A percentile compares a stretch with the other conserved stretches of the same genome.
phyloP scores from a whole-genome alignment of 2,113 vertebrate species.

The Sterrhoptilus dennistouni region DNA sequence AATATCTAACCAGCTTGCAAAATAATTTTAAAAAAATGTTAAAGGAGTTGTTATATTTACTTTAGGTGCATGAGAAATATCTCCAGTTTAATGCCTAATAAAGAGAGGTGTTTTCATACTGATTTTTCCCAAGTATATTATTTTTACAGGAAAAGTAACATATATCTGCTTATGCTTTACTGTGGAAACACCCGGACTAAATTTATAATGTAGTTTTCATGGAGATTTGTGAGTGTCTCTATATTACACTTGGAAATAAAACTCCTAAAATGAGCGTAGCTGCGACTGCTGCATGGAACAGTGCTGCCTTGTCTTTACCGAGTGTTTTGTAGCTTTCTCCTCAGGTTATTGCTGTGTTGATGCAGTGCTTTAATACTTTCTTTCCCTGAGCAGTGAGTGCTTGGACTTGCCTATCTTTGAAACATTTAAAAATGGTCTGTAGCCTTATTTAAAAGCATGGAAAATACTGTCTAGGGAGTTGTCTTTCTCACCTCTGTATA shows the following conservation, averaged over 20 bases:
- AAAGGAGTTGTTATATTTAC: background rate
- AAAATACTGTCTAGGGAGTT: background rate
- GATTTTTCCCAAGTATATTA: background rate
- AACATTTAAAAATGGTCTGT: conserved; percentile 2
- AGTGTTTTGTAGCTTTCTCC: conserved; percentile 37
- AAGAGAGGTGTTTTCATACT: background rate
- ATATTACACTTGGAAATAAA: conserved; percentile 37
- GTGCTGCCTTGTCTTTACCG: conserved; percentile 31
- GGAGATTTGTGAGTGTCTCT: background rate
- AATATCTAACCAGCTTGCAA: background rate
- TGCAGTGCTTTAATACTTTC: background rate
- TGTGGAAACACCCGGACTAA: conserved; percentile 28
- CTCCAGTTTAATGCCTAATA: background rate
- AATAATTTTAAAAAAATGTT: background rate
- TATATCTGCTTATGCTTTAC: conserved; percentile 4
- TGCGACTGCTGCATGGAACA: conserved; percentile 20
- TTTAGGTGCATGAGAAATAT: background rate
- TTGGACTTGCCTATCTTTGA: conserved; percentile 48
- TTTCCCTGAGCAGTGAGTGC: background rate
- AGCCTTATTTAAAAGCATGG: background rate
- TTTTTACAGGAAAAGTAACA: conserved; percentile 12
- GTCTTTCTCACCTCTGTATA: conserved; percentile 2
- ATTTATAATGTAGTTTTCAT: conserved; percentile 46
- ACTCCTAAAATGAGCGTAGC: background rate
- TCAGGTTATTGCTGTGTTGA: conserved; percentile 15